A percentile compares a stretch with the other conserved stretches of the same genome.
These are phyloP conservation scores for Aphrophora alni DNA, from an alignment of 2,888 invertebrate species.

Conservation along the genomic window DNA sequence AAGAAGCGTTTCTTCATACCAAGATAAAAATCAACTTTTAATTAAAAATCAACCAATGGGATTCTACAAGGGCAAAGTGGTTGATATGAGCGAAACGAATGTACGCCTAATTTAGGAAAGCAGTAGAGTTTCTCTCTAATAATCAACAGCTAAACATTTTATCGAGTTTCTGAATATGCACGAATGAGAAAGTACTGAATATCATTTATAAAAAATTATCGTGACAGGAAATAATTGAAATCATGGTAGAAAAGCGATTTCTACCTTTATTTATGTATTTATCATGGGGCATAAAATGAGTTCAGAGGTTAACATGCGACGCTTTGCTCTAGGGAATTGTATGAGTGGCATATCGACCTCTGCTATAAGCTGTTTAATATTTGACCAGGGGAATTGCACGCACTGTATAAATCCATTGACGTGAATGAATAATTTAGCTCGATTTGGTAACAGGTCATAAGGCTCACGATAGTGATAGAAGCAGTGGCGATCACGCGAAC, in stretches of 20 bases:
- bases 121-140: too few species aligned
- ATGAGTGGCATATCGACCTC: slow-evolving; percentile 2
- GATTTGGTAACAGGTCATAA: slow-evolving; percentile 6
- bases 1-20: too few species aligned
- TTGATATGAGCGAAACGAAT: too few species aligned
- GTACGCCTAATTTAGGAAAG: too few species aligned
- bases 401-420: neutral
- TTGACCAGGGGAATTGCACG: slow-evolving; percentile 6
- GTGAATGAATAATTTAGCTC: neutral
- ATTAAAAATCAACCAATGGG: too few species aligned
- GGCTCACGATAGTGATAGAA: neutral
- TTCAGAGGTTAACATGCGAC: neutral
- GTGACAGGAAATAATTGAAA: neutral
- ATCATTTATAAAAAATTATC: too few species aligned
- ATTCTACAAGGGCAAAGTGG: too few species aligned
- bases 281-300: neutral
- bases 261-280: neutral
- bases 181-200: too few species aligned
- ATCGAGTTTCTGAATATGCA: too few species aligned
- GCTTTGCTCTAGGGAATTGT: neutral
- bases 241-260: neutral
- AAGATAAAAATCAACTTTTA: too few species aligned
- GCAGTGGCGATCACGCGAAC: neutral
- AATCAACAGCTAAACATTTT: too few species aligned
- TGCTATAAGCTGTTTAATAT: slow-evolving; percentile 1